Conservation (phyloP, 2,888 invertebrate genomes). For the Lysandra bellargus region DNA sequence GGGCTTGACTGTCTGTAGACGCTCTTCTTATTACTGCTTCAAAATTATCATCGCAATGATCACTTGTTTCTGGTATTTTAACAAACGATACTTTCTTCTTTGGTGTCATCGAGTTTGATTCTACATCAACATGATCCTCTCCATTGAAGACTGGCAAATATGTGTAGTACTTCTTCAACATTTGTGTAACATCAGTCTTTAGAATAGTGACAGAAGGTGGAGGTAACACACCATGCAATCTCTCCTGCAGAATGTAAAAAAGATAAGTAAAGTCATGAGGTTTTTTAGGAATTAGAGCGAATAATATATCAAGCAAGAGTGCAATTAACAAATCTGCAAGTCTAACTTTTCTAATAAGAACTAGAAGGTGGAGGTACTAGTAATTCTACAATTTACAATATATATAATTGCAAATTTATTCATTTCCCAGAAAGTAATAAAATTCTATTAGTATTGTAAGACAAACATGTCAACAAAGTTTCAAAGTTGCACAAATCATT, state of each 20-base stretch:
- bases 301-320: background rate
- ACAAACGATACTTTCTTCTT: constrained; percentile 68
- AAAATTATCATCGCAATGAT: background rate
- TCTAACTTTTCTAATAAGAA: background rate
- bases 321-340: background rate
- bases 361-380: too few species aligned
- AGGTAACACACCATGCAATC: constrained; percentile 85
- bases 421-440: background rate
- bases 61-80: constrained; percentile 55
- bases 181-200: constrained; percentile 83
- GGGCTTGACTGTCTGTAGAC: background rate
- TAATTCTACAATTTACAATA: too few species aligned
- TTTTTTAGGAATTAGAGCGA: background rate
- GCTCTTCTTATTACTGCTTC: background rate
- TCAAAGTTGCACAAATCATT: background rate
- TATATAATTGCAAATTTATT: background rate
- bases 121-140: constrained; percentile 52
- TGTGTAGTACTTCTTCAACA: constrained; percentile 81
- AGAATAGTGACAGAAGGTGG: constrained; percentile 87
- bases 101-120: constrained; percentile 61
- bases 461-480: background rate
- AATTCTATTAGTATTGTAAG: background rate
- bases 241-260: constrained; percentile 67
- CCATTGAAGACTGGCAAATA: constrained; percentile 75
- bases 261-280: background rate